These are phyloP conservation scores for Callaeas wilsoni DNA, from an alignment of 2,113 vertebrate species.

Conservation along the genomic window DNA sequence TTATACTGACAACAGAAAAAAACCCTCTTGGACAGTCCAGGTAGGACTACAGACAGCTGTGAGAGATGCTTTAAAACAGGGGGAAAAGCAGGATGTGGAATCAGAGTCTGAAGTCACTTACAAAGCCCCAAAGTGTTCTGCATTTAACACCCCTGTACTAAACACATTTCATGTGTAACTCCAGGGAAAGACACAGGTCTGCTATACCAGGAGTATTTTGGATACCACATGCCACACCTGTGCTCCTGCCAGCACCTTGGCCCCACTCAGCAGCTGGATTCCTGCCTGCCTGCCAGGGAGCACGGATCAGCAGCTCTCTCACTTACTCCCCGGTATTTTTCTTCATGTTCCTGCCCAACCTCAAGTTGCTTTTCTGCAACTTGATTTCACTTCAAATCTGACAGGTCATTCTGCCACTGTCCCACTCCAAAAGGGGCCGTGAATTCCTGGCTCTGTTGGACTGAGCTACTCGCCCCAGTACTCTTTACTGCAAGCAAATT, in stretches of 20 bases:
- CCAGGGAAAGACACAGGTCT: neutral
- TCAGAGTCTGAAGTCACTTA: neutral
- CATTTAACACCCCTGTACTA: rapidly evolving
- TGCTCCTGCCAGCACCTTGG: neutral
- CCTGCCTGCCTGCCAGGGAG: neutral
- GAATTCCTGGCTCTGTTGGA: neutral
- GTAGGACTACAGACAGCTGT: neutral
- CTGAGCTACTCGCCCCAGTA: neutral
- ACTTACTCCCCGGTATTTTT: neutral
- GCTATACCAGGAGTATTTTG: neutral
- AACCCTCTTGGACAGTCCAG: neutral
- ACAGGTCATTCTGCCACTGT: neutral
- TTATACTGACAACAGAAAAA: neutral
- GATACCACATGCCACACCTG: neutral
- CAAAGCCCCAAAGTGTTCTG: neutral
- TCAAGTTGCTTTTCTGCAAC: neutral
- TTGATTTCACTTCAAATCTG: neutral
- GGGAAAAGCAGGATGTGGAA: neutral
- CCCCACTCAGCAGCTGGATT: neutral
- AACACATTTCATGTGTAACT: neutral
- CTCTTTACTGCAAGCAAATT: neutral
- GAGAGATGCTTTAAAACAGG: neutral
- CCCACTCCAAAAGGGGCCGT: rapidly evolving
- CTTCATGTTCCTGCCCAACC: neutral
- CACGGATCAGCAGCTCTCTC: neutral